Evolutionary conservation across 1,140 invertebrate genomes (phyloP), one percentile per base, ranked within the genome.

Genomic region (Drosophila pruinosa): DNA sequence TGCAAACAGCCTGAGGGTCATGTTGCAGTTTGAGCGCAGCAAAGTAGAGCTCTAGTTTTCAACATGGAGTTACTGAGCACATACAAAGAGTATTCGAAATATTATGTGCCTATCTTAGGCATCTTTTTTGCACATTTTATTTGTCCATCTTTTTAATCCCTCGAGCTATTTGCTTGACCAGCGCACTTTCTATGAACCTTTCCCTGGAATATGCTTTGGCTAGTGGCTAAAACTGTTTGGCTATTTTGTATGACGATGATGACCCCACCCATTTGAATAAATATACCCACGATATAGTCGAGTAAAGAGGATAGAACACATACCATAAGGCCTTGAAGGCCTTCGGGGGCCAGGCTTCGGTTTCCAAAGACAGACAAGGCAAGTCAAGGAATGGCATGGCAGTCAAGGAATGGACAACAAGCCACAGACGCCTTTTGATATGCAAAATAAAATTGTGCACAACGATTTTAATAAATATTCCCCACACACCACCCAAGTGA

Each of bases 381-480:
- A 6, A n/a, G n/a, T n/a, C n/a, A n/a, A n/a, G n/a, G n/a, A n/a
- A 38, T 12, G 38, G 45, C 6, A 7, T 12, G 15, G 26, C 31
- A 53, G 19, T 5, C 43, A 36, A 21, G 50, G 41, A 52, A 69
- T 63, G 38, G 26, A 69, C 41, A 63, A 31, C 59, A 69, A 15
- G 68, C 58, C 48, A 50, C 41, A 75, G 65, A 81, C 69, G 65
- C 58, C 82, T 78, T 81, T 86, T 86, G 78, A 86, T 86, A 88
- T 86, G 82, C 75, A 78, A 88, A 88, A 80, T 75, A 88, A 88
- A 86, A 86, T 88, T 81, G 71, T 69, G 71, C 68, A 72, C 78
- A 78, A 56, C 82, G 58, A 88, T 86, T 86, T 86, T 81, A 88
- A 86, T 78, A 86, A 86, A 82, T 88, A 81, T 86, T 73, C 76